Conservation (phyloP, 2,113 vertebrate species). For the Festucalex cinctus region DNA sequence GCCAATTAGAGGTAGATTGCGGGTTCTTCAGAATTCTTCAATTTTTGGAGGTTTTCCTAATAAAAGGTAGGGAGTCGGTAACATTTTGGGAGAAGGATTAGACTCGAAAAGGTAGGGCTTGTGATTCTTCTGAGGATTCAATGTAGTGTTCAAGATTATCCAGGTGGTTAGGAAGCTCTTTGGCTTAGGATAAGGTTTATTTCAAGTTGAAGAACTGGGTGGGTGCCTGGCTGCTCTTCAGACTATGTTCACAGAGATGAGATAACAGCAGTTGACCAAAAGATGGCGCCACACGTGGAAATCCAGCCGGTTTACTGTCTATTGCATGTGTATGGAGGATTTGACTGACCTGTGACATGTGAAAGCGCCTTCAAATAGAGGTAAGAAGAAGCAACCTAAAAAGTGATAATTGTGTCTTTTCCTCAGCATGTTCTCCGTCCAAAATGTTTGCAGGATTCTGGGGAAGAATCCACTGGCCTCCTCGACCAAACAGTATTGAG, state of each 20-base stretch:
- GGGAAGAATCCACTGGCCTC: background rate
- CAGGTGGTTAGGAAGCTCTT: too few relatives aligned
- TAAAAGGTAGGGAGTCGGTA: too few relatives aligned
- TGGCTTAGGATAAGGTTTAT: too few relatives aligned
- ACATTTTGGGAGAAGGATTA: too few relatives aligned
- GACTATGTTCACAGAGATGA: background rate
- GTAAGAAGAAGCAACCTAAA: background rate
- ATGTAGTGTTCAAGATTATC: too few relatives aligned
- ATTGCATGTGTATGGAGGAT: background rate
- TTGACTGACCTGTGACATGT: background rate
- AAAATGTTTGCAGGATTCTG: background rate
- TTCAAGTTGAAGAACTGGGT: too few relatives aligned
- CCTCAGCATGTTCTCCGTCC: background rate
- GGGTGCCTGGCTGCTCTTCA: too few relatives aligned
- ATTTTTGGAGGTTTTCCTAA: too few relatives aligned
- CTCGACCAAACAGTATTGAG: background rate
- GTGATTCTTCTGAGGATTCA: background rate
- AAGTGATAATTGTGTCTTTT: background rate
- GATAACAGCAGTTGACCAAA: background rate
- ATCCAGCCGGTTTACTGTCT: background rate
- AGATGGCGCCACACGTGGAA: background rate
- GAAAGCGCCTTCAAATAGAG: background rate
- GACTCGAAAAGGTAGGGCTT: background rate
- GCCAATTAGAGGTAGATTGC: too few relatives aligned
- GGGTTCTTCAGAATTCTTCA: too few relatives aligned